phyloP scores from a whole-genome alignment of 2,113 vertebrate genomes.

The Passer domesticus region DNA sequence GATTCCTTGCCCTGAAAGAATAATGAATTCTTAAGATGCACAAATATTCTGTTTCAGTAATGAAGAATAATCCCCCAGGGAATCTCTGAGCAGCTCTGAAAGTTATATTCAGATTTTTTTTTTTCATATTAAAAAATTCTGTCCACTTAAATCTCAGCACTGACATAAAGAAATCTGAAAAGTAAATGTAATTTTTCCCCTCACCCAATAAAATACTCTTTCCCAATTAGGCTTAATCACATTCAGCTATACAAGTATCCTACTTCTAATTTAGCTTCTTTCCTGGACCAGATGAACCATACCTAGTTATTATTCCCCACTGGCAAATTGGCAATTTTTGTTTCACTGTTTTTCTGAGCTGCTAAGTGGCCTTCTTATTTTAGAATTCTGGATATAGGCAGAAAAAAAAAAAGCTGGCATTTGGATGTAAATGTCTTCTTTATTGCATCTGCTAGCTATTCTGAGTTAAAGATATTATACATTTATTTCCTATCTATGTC shows the following conservation, averaged over 20 bases:
- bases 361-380: neutral
- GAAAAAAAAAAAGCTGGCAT: neutral
- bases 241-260: neutral
- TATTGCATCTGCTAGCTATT: neutral
- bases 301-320: neutral
- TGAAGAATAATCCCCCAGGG: neutral
- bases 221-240: neutral
- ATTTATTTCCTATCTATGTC: neutral
- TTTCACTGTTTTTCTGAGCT: neutral
- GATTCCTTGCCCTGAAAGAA: neutral
- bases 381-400: neutral
- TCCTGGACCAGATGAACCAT: neutral
- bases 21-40: neutral
- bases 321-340: neutral
- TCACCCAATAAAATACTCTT: neutral
- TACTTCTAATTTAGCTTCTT: neutral
- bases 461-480: neutral
- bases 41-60: neutral
- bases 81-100: neutral
- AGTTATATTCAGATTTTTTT: neutral
- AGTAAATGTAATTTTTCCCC: neutral
- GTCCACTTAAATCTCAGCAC: neutral
- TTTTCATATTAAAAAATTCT: neutral
- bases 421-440: neutral
- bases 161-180: neutral